Conservation (phyloP, 2,113 vertebrate species). For the Atherinomorus stipes region DNA sequence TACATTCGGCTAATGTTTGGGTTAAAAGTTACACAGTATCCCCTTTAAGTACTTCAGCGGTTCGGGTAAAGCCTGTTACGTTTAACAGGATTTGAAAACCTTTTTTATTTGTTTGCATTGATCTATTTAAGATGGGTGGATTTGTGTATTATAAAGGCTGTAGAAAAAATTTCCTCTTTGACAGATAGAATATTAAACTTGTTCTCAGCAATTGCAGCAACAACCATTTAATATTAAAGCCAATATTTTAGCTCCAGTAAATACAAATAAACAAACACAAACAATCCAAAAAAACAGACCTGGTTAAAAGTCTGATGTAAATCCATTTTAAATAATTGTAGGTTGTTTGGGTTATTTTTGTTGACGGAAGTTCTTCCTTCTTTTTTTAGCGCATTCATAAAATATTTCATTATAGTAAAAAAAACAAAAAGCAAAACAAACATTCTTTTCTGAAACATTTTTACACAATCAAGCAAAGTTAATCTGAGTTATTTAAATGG, state of each 20-base stretch:
- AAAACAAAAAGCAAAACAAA: background rate
- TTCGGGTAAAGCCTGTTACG: slow-evolving; percentile 15
- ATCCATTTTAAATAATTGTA: slow-evolving; percentile 29
- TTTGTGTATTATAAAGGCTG: slow-evolving; percentile 8
- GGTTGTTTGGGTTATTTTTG: background rate
- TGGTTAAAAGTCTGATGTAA: slow-evolving; percentile 40
- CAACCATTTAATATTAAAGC: slow-evolving; percentile 39
- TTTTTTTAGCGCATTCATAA: background rate
- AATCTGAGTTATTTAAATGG: slow-evolving; percentile 31
- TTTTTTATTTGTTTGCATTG: background rate
- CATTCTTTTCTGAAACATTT: background rate
- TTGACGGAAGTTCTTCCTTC: background rate
- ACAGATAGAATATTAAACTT: slow-evolving; percentile 26
- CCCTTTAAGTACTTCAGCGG: background rate
- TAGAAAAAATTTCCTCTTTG: slow-evolving; percentile 29
- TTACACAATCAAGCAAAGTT: slow-evolving; percentile 21
- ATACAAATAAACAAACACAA: slow-evolving; percentile 55
- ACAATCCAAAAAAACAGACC: slow-evolving; percentile 45
- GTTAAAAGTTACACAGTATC: no score
- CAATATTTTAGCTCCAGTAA: slow-evolving; percentile 67
- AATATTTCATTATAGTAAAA: background rate
- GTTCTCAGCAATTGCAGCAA: slow-evolving; percentile 32
- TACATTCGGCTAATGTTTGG: no score
- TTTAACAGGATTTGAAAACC: background rate
- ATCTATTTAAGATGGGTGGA: slow-evolving; percentile 3